These are phyloP conservation scores for Pandemis cinnamomeana DNA, from an alignment of 2,888 invertebrate species.

Conservation along the genomic window DNA sequence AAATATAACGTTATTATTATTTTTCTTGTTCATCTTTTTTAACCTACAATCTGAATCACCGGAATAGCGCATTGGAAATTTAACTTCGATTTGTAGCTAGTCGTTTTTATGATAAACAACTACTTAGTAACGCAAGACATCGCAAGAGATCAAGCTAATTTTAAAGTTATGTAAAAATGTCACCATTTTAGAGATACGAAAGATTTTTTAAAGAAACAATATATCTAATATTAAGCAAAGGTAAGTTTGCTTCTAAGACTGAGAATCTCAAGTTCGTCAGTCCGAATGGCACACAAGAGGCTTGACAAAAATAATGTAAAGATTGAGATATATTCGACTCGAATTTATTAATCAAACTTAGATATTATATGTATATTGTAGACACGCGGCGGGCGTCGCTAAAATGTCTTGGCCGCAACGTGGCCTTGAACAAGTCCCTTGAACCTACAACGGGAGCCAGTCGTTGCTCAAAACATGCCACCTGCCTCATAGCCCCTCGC, in stretches of 20 bases:
- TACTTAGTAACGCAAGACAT: too few species aligned
- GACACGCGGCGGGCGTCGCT: constrained; percentile 64
- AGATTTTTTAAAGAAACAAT: too few species aligned
- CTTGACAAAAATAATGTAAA: constrained; percentile 9
- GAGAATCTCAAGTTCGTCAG: too few species aligned
- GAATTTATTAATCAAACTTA: constrained; percentile 11
- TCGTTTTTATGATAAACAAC: too few species aligned
- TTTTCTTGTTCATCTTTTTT: background rate
- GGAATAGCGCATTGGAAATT: background rate
- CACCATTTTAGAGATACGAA: too few species aligned
- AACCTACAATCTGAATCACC: background rate
- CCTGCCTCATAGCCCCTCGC: constrained; percentile 71
- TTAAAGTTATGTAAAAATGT: too few species aligned
- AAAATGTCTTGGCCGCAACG: constrained; percentile 68
- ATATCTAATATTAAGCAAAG: too few species aligned
- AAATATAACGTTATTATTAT: background rate
- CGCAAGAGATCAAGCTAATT: too few species aligned
- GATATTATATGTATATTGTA: constrained; percentile 40
- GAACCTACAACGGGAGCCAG: constrained; percentile 69
- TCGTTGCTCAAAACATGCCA: constrained; percentile 60
- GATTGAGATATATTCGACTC: constrained; percentile 6
- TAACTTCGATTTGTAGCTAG: background rate
- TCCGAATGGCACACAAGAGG: background rate
- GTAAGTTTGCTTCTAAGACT: too few species aligned
- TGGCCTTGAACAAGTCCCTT: constrained; percentile 78